Base-by-base conservation (phyloP, 2,113 vertebrate species). In the Heterotis niloticus region DNA sequence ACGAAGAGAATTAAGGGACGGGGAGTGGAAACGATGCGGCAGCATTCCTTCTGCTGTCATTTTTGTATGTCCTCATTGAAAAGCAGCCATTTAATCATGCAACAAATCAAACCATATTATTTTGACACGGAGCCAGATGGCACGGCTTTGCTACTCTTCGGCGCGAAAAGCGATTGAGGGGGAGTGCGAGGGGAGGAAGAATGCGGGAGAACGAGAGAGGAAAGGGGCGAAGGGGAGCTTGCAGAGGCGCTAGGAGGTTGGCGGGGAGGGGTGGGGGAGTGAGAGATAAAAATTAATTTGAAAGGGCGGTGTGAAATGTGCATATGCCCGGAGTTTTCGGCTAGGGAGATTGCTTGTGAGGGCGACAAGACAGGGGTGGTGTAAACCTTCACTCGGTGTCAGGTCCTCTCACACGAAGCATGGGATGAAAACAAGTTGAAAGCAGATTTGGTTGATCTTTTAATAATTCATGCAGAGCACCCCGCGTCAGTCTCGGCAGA, bases 51-150 rank as follows among this genome's bases (percentile, higher is more conserved):
- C 24, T 80, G 82, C 88, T 77, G 66, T 85, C 34, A 64, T 83
- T 62, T 80, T 59, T 64, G 82, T 78, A 82, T 77, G 85, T 90
- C 83, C 75, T 17, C 83, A 79, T 73, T 80, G 86, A 85, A 91
- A 87, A 90, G 86, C 89, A 87, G 83, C 84, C 87, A 90, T 85
- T 93, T 88, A 89, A 88, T 92, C 88, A 83, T 0, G 10, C 85
- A 87, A 85, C 79, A 91, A 90, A 90, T 90, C 86, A 94, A 92
- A 90, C 86, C 88, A 86, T 90, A 86, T 85, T 87, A 83, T 85
- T 92, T 89, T 89, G 90, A 90, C 83, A 77, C 79, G 67, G 80
- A 86, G 90, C 90, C 91, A 92, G 89, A 89, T 93, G 91, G 86
- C 87, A 87, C 76, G 18, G 79, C 85, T 90, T 87, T 82, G 84